phyloP scores from a whole-genome alignment of 2,888 invertebrate genomes.

The Tortricodes alternella region DNA sequence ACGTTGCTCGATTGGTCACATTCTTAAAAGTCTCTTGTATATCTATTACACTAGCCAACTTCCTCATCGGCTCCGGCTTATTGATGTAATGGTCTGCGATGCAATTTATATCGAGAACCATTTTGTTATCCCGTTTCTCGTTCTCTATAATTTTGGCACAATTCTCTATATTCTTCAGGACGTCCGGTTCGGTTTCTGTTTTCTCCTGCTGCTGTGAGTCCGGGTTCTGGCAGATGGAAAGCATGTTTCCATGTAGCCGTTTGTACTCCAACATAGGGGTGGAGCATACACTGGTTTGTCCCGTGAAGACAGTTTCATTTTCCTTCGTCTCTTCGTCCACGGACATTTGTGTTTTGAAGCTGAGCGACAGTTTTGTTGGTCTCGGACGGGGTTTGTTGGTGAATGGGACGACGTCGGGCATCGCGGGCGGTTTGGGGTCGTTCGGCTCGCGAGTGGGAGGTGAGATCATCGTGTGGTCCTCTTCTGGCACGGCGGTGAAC shows the following conservation, averaged over 20 bases:
- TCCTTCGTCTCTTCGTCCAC: slow-evolving; percentile 82
- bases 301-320: slow-evolving; percentile 81
- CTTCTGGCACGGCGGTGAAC: slow-evolving; percentile 92
- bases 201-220: slow-evolving; percentile 81
- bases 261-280: slow-evolving; percentile 91
- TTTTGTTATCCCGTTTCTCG: slow-evolving; percentile 66
- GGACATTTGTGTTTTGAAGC: slow-evolving; percentile 81
- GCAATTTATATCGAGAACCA: slow-evolving; percentile 66
- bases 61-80: slow-evolving; percentile 72
- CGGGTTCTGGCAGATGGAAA: slow-evolving; percentile 88
- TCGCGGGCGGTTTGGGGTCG: slow-evolving; percentile 55
- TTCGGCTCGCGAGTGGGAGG: slow-evolving; percentile 63
- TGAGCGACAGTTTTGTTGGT: slow-evolving; percentile 83
- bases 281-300: slow-evolving; percentile 89
- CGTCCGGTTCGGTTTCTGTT: slow-evolving; percentile 63
- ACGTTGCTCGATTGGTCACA: slow-evolving; percentile 80
- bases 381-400: slow-evolving; percentile 75
- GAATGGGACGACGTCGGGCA: slow-evolving; percentile 80
- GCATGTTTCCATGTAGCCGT: slow-evolving; percentile 86
- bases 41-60: slow-evolving; percentile 84
- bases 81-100: slow-evolving; percentile 77
- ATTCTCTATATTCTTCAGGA: slow-evolving; percentile 65
- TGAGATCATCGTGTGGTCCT: slow-evolving; percentile 82
- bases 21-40: slow-evolving; percentile 84
- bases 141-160: slow-evolving; percentile 57